Percentiles rank a stretch among this genome's conserved stretches.
Conservation (phyloP, 2,797 vertebrate genomes). For the Dromococcyx pavoninus region DNA sequence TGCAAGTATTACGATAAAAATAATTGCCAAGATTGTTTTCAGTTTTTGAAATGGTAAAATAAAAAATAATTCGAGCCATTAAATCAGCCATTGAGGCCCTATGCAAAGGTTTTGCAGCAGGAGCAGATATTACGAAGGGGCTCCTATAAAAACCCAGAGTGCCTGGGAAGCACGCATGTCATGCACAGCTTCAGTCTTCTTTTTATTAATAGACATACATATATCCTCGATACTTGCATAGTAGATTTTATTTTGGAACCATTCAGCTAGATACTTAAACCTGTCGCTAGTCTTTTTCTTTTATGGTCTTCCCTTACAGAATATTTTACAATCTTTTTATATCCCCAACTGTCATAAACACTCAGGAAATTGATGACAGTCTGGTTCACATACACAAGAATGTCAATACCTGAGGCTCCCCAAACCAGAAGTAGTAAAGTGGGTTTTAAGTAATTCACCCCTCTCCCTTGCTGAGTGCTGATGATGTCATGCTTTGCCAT, state of each 20-base stretch:
- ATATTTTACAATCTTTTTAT: background rate
- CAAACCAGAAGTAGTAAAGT: background rate
- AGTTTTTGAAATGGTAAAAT: background rate
- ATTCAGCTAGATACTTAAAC: background rate
- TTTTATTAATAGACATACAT: background rate
- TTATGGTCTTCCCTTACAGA: background rate
- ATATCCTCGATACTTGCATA: background rate
- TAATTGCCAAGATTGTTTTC: background rate
- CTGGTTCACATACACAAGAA: background rate
- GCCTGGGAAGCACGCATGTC: background rate
- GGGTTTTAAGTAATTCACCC: background rate
- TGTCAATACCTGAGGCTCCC: background rate
- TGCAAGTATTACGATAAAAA: background rate
- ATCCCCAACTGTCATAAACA: background rate
- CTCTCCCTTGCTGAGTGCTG: background rate
- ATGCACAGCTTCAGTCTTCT: background rate
- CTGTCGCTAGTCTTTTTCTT: background rate
- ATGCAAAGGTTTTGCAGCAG: background rate
- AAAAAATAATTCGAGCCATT: background rate
- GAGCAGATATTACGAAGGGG: background rate
- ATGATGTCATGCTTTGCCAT: background rate
- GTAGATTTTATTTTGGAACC: background rate
- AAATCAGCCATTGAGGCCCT: background rate
- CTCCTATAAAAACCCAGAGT: background rate
- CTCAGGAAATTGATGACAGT: background rate